phyloP scores from a whole-genome alignment of 2,888 invertebrate species.

The Drosophila anomalipes region DNA sequence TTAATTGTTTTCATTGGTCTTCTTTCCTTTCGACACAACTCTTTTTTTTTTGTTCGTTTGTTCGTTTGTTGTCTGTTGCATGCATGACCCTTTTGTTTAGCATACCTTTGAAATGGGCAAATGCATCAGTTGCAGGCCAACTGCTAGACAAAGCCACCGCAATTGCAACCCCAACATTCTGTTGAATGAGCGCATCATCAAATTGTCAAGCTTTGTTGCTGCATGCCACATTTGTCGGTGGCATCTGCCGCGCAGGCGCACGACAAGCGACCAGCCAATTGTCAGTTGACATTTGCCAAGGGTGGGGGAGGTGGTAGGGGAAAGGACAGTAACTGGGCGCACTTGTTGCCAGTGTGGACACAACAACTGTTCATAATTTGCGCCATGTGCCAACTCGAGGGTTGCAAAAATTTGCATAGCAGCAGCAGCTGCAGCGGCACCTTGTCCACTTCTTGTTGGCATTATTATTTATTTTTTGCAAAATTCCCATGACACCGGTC shows the following conservation, averaged over 20 bases:
- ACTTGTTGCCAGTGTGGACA: constrained; percentile 47
- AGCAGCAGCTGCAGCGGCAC: constrained; percentile 41
- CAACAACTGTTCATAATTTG: constrained; percentile 68
- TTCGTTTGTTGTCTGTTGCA: constrained; percentile 11
- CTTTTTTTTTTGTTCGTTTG: too few species aligned
- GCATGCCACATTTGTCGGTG: constrained; percentile 37
- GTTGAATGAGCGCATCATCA: constrained; percentile 5
- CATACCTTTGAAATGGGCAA: constrained; percentile 17
- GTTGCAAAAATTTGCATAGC: constrained; percentile 56
- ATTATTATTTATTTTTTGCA: constrained; percentile 1
- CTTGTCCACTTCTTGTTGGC: constrained; percentile 20
- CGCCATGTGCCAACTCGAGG: constrained; percentile 63
- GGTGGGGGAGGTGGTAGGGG: neutral
- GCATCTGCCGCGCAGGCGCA: constrained; percentile 62
- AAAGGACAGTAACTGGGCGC: constrained; percentile 25
- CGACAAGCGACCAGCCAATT: constrained; percentile 60
- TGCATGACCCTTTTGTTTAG: constrained; percentile 12
- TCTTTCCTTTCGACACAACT: neutral
- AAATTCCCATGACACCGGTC: constrained; percentile 60
- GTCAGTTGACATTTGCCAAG: constrained; percentile 66
- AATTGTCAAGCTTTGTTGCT: constrained; percentile 8
- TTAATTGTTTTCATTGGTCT: neutral
- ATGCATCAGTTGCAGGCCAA: constrained; percentile 27
- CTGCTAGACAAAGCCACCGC: constrained; percentile 32
- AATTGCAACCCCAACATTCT: constrained; percentile 21